Base-by-base conservation (phyloP, 2,888 invertebrate species). In the Sylvicola cinctus region DNA sequence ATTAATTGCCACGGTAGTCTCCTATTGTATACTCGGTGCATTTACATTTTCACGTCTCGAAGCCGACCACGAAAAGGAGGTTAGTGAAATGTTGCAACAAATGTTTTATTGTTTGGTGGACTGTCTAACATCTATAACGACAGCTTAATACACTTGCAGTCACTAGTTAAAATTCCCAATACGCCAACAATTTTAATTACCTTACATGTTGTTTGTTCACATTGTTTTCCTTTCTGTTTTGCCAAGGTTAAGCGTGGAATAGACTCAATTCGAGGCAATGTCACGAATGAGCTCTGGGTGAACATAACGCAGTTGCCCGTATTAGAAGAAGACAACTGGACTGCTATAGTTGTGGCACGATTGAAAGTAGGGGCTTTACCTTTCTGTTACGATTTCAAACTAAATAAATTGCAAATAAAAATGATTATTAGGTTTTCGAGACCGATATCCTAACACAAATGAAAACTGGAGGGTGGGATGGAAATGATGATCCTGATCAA, bases 391-490 rank as follows among this genome's bases (percentile, higher is more conserved):
- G 16, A 8, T 6, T 11, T 7, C 14, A 12, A 29, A 34, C 4
- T 15, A 26, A 28, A 12, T 2, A 17, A 13, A 28, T 31, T 5
- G 17, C 16, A 8, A 15, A 14, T 13, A 23, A 20, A 17, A 13
- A 16, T 26, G 28, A 32, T 43, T 38, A 32, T 4, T 37, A 62
- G 55, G 48, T 58, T 20, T 79, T 78, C 46, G 81, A 83, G 49
- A 62, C 58, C 34, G 68, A 76, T 29, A 69, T 91, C 38, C 62
- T 87, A 36, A 65, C 68, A 41, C 81, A 84, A 44, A 87, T 90
- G 67, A 83, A 79, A 49, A 75, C 78, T 38, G 73, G 80, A 38
- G 90, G 90, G 4, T 88, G 87, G 84, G 84, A 88, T 50, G 88
- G 88, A 34, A 73, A 70, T 47, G 74, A 74, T 54, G 68, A 68